phyloP scores from a whole-genome alignment of 2,797 vertebrate species.

The Poeciliopsis presidionis region DNA sequence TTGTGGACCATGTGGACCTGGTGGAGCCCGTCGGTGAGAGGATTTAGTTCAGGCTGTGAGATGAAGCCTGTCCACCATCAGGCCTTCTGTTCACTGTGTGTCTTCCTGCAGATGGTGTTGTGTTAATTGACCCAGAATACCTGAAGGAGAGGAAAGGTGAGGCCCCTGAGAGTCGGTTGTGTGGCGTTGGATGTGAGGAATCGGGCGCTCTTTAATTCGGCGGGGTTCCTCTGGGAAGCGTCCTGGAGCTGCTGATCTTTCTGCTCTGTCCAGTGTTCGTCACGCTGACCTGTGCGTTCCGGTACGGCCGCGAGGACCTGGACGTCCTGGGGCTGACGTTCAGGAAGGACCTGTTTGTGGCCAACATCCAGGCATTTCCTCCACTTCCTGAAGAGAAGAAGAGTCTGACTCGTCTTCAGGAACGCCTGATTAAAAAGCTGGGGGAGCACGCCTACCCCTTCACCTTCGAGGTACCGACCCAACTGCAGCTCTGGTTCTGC shows the following conservation, averaged over 20 bases:
- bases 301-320: constrained; percentile 94
- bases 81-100: background rate
- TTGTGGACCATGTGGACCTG: constrained; percentile 93
- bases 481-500: background rate
- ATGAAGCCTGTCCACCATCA: background rate
- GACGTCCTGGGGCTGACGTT: constrained; percentile 95
- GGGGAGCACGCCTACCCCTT: constrained; percentile 94
- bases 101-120: constrained; percentile 86
- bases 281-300: constrained; percentile 95
- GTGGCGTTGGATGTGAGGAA: background rate
- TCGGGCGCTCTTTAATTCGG: no score
- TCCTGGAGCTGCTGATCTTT: background rate
- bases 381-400: constrained; percentile 87
- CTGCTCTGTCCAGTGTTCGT: constrained; percentile 85
- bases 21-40: constrained; percentile 93
- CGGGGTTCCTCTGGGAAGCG: constrained; percentile 12
- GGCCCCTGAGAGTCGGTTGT: background rate
- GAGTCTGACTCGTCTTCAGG: constrained; percentile 89
- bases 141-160: constrained; percentile 92
- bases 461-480: constrained; percentile 75
- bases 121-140: constrained; percentile 95
- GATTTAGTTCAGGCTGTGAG: background rate
- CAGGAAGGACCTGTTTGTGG: constrained; percentile 92
- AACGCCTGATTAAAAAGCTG: constrained; percentile 93
- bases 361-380: constrained; percentile 91